Evolutionary conservation across 1,140 invertebrate genomes (phyloP).

Genomic region (Papilio dardanus): DNA sequence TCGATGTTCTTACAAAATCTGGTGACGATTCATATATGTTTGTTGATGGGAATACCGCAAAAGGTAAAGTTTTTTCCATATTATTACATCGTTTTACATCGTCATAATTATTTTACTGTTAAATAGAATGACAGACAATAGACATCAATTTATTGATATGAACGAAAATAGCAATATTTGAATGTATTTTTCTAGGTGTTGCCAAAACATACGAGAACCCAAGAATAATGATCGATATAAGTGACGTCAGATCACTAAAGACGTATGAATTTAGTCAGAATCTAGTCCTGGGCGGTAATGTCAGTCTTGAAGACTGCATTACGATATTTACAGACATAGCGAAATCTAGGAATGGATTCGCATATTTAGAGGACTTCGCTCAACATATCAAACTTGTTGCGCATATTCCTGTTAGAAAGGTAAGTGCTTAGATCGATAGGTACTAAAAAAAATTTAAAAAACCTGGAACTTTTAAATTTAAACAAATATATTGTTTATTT

Average conservation of each 20-base stretch:
- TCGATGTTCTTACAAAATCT: conserved; percentile 53
- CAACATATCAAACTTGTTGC: too few species aligned
- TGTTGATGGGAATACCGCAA: conserved; percentile 84
- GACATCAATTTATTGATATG: too few species aligned
- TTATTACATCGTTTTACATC: too few species aligned
- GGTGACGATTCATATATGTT: conserved; percentile 77
- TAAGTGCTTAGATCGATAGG: too few species aligned
- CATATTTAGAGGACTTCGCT: too few species aligned
- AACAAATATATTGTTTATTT: background rate
- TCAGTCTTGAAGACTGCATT: conserved; percentile 85
- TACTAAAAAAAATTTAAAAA: too few species aligned
- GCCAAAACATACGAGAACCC: conserved; percentile 65
- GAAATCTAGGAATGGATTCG: conserved; percentile 50
- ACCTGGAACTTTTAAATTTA: too few species aligned
- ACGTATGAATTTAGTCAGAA: conserved; percentile 78
- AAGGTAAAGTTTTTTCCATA: too few species aligned
- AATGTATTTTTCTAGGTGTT: conserved; percentile 61
- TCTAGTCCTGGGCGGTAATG: conserved; percentile 85
- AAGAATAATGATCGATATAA: conserved; percentile 87
- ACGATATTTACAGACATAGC: conserved; percentile 83
- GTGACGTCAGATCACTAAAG: conserved; percentile 85
- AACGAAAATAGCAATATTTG: too few species aligned
- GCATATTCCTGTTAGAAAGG: too few species aligned
- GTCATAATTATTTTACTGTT: too few species aligned
- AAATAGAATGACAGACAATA: too few species aligned